Evolutionary conservation across 2,113 vertebrate genomes (phyloP), one percentile per base, ranked within the genome.

Genomic region (Todiramphus chloris): DNA sequence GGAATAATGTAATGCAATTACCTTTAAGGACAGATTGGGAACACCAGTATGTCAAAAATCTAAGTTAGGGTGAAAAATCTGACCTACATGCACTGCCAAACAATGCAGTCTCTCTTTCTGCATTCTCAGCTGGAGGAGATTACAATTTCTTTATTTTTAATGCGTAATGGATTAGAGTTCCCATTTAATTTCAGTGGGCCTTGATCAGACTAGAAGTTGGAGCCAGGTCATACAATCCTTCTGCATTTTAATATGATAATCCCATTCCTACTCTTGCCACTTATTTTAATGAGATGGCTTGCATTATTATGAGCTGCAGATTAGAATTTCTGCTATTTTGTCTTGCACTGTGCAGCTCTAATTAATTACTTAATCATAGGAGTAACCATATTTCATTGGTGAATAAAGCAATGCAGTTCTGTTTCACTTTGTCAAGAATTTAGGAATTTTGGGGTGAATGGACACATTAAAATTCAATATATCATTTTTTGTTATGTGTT

Each of bases 141-240:
- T 94, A 90, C 53, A 79, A 8, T 83, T 94, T 75, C 51, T 81
- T 93, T 91, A 56, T 89, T 94, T 96, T 90, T 96, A 79, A 90
- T 83, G 83, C 89, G 80, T 93, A 84, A 92, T 55, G 89, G 90
- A 92, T 92, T 92, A 84, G 89, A 96, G 66, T 92, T 89, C 70
- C 83, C 66, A 78, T 91, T 94, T 94, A 43, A 92, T 93, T 95
- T 92, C 60, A 48, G 33, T 90, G 73, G 50, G 70, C 81, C 79
- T 96, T 89, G 85, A 96, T 96, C 68, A 75, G 79, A 73, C 92
- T 92, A 1, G 69, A 82, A 83, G 1, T 51, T 89, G 77, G 58
- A 96, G 74, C 55, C 27, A 56, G 80, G 55, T 87, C 86, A 89
- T 84, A 67, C 55, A 94, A 30, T 84, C 80, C 77, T 89, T 92